phyloP scores from a whole-genome alignment of 2,797 vertebrate genomes.

The Thaleichthys pacificus region DNA sequence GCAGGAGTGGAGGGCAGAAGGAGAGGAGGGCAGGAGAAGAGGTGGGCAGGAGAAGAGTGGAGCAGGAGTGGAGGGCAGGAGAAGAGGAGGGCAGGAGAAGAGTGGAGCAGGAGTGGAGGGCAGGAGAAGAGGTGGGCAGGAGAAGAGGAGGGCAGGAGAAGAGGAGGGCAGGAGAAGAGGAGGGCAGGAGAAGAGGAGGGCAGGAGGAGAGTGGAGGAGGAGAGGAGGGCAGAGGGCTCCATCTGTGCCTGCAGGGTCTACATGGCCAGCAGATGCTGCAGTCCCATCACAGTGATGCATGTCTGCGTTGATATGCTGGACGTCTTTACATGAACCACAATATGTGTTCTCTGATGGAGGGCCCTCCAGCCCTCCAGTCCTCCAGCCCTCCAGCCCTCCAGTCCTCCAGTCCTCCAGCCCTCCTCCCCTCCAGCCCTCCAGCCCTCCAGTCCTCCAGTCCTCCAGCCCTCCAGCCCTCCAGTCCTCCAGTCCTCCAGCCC shows the following conservation, averaged over 20 bases:
- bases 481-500: no score
- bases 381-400: constrained; percentile 44
- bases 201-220: no score
- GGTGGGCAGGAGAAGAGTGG: no score
- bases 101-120: neutral
- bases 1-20: neutral
- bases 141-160: no score
- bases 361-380: constrained; percentile 61
- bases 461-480: no score
- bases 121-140: no score
- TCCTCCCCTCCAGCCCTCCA: constrained; percentile 34
- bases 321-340: constrained; percentile 89
- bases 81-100: no score
- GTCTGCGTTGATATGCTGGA: constrained; percentile 75
- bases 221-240: no score
- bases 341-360: constrained; percentile 86
- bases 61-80: no score
- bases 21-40: no score
- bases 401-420: constrained; percentile 67
- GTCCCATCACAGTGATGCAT: constrained; percentile 79
- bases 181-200: no score
- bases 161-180: no score
- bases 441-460: constrained; percentile 50
- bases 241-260: constrained; percentile 25
- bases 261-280: constrained; percentile 56